Evolutionary conservation across 2,797 vertebrate species (phyloP).

Genomic region (Columba guinea): DNA sequence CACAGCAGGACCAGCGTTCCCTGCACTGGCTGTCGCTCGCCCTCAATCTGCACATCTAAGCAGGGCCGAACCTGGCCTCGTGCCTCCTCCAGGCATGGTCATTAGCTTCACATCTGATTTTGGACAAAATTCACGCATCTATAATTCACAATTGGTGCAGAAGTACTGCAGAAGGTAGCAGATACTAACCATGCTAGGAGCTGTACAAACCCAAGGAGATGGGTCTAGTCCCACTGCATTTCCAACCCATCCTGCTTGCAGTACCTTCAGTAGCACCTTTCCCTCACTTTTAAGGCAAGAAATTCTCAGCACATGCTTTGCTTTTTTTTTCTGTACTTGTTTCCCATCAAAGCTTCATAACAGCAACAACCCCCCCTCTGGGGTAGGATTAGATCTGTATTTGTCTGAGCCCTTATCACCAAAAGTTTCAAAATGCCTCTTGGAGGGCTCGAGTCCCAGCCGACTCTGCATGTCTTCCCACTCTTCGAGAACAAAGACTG

Average conservation of each 20-base stretch:
- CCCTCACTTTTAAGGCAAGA: background rate
- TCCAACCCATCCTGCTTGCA: background rate
- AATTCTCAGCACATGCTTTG: background rate
- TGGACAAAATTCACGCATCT: background rate
- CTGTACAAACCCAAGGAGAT: background rate
- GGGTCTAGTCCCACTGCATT: rapidly evolving
- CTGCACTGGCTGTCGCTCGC: background rate
- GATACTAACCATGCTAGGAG: background rate
- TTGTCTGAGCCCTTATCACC: background rate
- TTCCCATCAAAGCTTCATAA: background rate
- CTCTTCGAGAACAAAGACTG: background rate
- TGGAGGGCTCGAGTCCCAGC: background rate
- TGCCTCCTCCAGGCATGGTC: background rate
- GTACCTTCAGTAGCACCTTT: background rate
- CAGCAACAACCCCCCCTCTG: background rate
- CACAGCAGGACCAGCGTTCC: background rate
- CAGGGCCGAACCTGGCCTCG: background rate
- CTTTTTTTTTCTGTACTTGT: background rate
- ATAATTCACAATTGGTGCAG: background rate
- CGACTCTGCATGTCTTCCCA: background rate
- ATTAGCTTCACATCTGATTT: background rate
- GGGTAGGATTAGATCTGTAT: background rate
- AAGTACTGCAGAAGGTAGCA: background rate
- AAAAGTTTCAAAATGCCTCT: background rate
- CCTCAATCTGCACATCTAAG: background rate